A percentile compares a stretch with the other conserved stretches of the same genome.
Evolutionary conservation across 2,888 invertebrate species (phyloP).

Genomic region (Trissonchulus latispiculum): DNA sequence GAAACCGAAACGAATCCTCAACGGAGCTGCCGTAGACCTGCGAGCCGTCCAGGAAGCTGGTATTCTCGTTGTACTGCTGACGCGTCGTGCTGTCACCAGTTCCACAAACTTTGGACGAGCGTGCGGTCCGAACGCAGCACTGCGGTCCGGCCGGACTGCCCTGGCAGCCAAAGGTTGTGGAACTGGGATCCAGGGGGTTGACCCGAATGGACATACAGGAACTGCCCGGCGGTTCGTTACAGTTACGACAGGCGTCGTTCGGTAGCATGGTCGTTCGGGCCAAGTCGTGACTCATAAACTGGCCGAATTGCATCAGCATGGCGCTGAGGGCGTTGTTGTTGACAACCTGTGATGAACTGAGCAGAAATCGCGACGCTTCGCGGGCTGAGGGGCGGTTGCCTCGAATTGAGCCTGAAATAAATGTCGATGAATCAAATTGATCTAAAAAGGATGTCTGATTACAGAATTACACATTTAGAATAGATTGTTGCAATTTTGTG

Average conservation of each 20-base stretch:
- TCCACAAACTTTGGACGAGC: conserved; percentile 7
- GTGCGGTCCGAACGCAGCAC: conserved; percentile 2
- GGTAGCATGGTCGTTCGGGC: conserved; percentile 32
- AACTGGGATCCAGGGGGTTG: neutral
- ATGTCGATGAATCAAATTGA: too few species aligned
- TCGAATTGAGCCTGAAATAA: neutral
- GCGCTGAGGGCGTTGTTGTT: neutral
- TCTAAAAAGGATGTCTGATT: too few species aligned
- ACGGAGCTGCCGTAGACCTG: conserved; percentile 19
- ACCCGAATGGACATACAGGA: neutral
- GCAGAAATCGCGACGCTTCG: neutral
- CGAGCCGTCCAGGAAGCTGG: conserved; percentile 16
- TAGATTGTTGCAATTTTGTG: too few species aligned
- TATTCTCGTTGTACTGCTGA: conserved; percentile 19
- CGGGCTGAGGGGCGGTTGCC: neutral
- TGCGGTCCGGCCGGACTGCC: too few species aligned
- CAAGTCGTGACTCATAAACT: conserved; percentile 23
- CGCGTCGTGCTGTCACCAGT: neutral
- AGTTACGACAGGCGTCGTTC: conserved; percentile 38
- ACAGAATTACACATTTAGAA: too few species aligned
- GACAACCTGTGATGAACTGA: neutral
- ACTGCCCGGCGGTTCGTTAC: conserved; percentile 22
- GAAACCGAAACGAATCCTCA: neutral
- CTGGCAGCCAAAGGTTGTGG: neutral
- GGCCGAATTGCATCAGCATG: conserved; percentile 26